Evolutionary conservation across 30 jellyfish, hydroid and myxozoan genomes (phyloP), one percentile per base, ranked within the genome.

Genomic region (Chironex yamaguchii): DNA sequence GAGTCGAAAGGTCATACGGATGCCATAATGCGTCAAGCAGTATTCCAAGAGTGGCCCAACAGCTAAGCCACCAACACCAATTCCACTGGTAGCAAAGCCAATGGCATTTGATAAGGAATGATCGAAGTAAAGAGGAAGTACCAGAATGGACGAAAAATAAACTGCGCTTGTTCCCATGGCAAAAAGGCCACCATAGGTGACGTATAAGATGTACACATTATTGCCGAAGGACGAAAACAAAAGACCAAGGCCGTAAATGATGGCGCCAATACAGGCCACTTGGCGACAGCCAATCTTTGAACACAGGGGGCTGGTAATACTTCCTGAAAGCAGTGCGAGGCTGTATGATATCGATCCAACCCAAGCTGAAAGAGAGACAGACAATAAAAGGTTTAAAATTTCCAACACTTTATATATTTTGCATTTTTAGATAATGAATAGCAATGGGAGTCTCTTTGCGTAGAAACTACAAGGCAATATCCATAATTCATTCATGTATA

Each of bases 71-170:
- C 96, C 96, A 34, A 78, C 17, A 20, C 96, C 88, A 14, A 73
- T 82, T 25, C 96, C 96, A 48, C 96, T 87, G n/a, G 77, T 27
- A 6, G 88, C 87, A 22, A 87, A 49, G 21, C 91, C 96, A 49
- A 75, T 80, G 4, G 91, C 84, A 32, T 71, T n/a, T 2, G 89
- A 63, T 51, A 49, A 87, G 23, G 75, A 58, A 34, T 53, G 49
- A 25, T 79, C 91, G 32, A 87, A 87, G 52, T 75, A 87, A 52
- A 36, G 79, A 27, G 96, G 96, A 65, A 87, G 49, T 3, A 87
- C 58, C 33, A 87, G 76, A 87, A 87, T 75, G 12, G 96, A 87
- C 4, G 91, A 77, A 13, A 82, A 80, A 12, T 75, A 87, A 48
- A 79, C 63, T 22, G 67, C 32, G 51, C 96, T 87, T 32, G 35